These are phyloP conservation scores for Papio anubis DNA, from an alignment of 2,113 vertebrate species.

Conservation along the genomic window DNA sequence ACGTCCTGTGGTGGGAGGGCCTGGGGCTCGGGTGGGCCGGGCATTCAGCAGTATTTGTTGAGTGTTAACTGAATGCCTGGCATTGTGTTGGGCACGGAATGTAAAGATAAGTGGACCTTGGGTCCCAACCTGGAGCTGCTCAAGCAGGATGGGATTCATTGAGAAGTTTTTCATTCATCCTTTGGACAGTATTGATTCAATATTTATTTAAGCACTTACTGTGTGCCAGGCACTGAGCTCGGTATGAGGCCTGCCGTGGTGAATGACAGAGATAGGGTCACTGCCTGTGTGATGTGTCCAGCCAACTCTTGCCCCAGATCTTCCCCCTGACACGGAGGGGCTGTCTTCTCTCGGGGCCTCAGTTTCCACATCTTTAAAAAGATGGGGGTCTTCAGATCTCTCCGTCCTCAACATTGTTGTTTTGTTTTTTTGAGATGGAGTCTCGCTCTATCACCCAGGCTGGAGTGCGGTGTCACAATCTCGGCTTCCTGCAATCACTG, in stretches of 20 bases:
- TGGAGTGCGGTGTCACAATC: too few relatives aligned
- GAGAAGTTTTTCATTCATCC: background rate
- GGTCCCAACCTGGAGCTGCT: background rate
- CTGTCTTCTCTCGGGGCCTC: background rate
- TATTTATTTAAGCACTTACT: background rate
- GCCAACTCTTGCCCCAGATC: background rate
- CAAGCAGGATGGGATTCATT: background rate
- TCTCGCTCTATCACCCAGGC: too few relatives aligned
- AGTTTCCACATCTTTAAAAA: background rate
- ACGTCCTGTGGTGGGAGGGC: background rate
- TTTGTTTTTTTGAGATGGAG: too few relatives aligned
- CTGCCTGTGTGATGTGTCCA: background rate
- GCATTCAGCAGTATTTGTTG: background rate
- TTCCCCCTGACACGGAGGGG: background rate
- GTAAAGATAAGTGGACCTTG: background rate
- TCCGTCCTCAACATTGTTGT: background rate
- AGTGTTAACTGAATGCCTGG: background rate
- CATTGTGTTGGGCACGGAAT: too few relatives aligned
- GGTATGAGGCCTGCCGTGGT: accelerated
- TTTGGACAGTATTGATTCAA: background rate
- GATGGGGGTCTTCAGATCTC: background rate
- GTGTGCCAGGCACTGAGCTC: background rate
- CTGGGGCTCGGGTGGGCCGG: background rate
- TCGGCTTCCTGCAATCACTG: too few relatives aligned
- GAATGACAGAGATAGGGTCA: background rate